A percentile compares a stretch with the other conserved stretches of the same genome.
phyloP scores from a whole-genome alignment of 2,113 vertebrate species.

The Nematolebias whitei region DNA sequence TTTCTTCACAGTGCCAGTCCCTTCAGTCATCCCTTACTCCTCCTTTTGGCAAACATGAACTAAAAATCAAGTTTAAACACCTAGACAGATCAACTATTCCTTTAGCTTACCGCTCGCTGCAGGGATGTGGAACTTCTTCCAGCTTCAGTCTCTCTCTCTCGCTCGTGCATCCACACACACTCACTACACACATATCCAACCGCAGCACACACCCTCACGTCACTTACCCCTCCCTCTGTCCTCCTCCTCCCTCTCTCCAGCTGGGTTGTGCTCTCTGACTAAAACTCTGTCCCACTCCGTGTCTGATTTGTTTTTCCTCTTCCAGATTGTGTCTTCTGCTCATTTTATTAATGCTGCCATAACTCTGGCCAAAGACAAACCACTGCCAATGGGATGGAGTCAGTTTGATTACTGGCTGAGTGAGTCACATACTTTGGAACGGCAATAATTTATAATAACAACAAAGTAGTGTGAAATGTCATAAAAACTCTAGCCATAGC shows the following conservation, averaged over 20 bases:
- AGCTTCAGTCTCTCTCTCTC: conserved; percentile 19
- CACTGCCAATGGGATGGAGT: conserved; percentile 21
- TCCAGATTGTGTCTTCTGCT: conserved; percentile 34
- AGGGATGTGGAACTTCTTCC: conserved; percentile 47
- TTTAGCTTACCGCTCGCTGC: conserved; percentile 56
- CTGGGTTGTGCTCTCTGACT: conserved; percentile 1
- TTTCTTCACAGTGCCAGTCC: conserved; percentile 37
- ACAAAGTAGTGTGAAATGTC: background rate
- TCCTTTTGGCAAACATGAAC: conserved; percentile 9
- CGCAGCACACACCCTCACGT: conserved; percentile 42
- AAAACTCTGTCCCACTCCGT: background rate
- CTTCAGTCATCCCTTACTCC: conserved; percentile 6
- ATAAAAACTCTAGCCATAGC: background rate
- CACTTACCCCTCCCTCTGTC: conserved; percentile 59
- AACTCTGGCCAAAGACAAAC: conserved; percentile 25
- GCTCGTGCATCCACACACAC: conserved; percentile 42
- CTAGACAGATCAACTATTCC: background rate
- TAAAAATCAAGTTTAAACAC: background rate
- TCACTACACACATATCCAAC: conserved; percentile 40
- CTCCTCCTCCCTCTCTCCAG: background rate
- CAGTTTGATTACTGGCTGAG: conserved; percentile 31
- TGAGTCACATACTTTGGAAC: conserved; percentile 26
- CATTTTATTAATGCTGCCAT: conserved; percentile 14
- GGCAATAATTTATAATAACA: conserved; percentile 13
- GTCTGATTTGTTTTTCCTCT: conserved; percentile 30